phyloP scores from a whole-genome alignment of 2,888 invertebrate species.

The Nemotelus nigrinus region DNA sequence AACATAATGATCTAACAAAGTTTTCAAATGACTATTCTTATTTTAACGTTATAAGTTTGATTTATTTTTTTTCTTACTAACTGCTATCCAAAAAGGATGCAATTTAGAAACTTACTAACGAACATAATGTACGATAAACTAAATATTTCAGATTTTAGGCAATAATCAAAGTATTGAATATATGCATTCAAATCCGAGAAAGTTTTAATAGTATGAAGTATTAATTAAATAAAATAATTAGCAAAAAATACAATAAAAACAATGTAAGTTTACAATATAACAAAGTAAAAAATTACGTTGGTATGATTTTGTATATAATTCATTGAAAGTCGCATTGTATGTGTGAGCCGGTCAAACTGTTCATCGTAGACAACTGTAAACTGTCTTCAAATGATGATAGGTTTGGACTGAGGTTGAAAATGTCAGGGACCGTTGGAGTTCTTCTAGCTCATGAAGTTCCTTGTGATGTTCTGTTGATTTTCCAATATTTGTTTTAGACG shows the following conservation, averaged over 20 bases:
- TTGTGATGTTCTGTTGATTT: not conserved
- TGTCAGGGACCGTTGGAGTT: too few species aligned
- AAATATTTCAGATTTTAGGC: too few species aligned
- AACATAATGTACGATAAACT: too few species aligned
- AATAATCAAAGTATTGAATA: too few species aligned
- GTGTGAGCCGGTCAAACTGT: not conserved
- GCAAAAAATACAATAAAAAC: conserved; percentile 27
- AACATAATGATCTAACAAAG: too few species aligned
- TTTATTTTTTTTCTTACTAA: too few species aligned
- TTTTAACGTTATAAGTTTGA: too few species aligned
- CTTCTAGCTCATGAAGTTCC: too few species aligned
- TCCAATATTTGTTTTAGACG: not conserved
- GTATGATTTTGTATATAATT: not conserved
- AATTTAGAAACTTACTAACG: too few species aligned
- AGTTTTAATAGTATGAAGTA: conserved; percentile 12
- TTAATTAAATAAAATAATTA: conserved; percentile 37
- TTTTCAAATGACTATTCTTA: too few species aligned
- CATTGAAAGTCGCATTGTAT: not conserved
- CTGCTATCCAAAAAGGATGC: too few species aligned
- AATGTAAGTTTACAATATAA: conserved; percentile 26
- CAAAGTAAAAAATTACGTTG: conserved; percentile 28
- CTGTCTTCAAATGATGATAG: not conserved
- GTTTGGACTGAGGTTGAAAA: not conserved
- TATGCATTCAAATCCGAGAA: too few species aligned
- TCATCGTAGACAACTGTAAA: not conserved